Percentiles rank a stretch among this genome's conserved stretches.
phyloP scores from a whole-genome alignment of 2,888 invertebrate species.

The Hedya salicella region DNA sequence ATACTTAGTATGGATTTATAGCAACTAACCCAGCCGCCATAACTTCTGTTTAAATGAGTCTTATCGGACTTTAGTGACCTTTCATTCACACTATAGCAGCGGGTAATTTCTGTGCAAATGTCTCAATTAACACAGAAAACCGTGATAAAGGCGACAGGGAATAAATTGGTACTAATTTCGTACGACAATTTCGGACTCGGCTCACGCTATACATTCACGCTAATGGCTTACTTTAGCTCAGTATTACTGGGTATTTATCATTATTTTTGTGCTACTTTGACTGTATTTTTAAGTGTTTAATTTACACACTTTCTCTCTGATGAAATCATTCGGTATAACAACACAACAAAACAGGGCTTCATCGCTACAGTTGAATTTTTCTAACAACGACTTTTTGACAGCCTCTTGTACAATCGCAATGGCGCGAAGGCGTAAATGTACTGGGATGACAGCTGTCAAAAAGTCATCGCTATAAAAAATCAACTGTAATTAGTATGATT shows the following conservation, averaged over 20 bases:
- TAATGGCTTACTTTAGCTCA: conserved; percentile 31
- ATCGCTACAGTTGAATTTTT: too few relatives aligned
- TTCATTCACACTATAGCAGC: conserved; percentile 41
- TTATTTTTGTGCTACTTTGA: conserved; percentile 6
- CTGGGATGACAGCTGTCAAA: too few relatives aligned
- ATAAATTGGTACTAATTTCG: conserved; percentile 44
- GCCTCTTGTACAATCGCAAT: too few relatives aligned
- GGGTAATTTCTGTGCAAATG: conserved; percentile 44
- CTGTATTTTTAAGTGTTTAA: too few relatives aligned
- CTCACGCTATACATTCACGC: conserved; percentile 38
- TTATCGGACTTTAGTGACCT: conserved; percentile 42
- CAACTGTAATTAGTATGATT: too few relatives aligned
- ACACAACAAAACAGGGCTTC: too few relatives aligned
- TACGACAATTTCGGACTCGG: conserved; percentile 40
- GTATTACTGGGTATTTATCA: conserved; percentile 29
- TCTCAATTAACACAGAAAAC: conserved; percentile 44
- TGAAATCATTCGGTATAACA: background rate
- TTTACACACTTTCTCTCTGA: background rate
- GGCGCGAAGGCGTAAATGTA: too few relatives aligned
- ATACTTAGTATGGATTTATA: conserved; percentile 31
- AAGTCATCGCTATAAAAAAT: too few relatives aligned
- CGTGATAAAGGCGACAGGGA: conserved; percentile 43
- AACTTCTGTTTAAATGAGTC: conserved; percentile 37
- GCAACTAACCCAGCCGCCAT: conserved; percentile 20
- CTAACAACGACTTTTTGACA: too few relatives aligned